These are phyloP conservation scores for Falcaria lacertinaria DNA, from an alignment of 2,888 invertebrate species.

Conservation along the genomic window DNA sequence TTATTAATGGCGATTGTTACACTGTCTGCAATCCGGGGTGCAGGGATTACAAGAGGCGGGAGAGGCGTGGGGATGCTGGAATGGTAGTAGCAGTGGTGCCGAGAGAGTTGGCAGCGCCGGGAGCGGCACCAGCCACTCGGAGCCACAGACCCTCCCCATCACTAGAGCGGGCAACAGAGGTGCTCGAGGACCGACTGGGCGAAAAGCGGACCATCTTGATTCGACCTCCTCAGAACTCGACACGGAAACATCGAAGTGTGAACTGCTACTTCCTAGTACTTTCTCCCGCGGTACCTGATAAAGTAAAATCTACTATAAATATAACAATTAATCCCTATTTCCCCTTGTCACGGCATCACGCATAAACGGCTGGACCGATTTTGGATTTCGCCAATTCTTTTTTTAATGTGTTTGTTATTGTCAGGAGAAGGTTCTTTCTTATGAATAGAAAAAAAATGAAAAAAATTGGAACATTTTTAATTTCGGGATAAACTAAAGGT, in stretches of 20 bases:
- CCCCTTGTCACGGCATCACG: no score
- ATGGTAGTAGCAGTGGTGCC: constrained; percentile 56
- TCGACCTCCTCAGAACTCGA: constrained; percentile 60
- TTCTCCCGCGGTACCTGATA: constrained; percentile 58
- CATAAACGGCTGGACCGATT: no score
- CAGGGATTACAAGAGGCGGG: constrained; percentile 58
- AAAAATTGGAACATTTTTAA: no score
- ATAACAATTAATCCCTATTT: no score
- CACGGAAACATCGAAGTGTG: constrained; percentile 52
- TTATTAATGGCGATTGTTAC: constrained; percentile 57
- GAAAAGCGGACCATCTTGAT: constrained; percentile 69
- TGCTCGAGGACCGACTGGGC: constrained; percentile 70
- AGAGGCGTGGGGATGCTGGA: constrained; percentile 58
- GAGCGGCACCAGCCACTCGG: constrained; percentile 72
- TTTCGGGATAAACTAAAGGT: no score
- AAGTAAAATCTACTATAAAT: neutral
- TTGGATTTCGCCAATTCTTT: no score
- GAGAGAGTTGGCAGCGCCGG: constrained; percentile 65
- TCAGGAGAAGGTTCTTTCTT: no score
- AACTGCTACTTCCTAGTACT: constrained; percentile 31
- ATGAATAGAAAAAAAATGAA: no score
- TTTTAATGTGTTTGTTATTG: no score
- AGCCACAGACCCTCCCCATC: constrained; percentile 74
- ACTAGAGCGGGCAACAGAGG: constrained; percentile 67
- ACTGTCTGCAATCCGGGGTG: constrained; percentile 70